phyloP scores from a whole-genome alignment of 1,140 invertebrate species.

The Euwallacea similis region DNA sequence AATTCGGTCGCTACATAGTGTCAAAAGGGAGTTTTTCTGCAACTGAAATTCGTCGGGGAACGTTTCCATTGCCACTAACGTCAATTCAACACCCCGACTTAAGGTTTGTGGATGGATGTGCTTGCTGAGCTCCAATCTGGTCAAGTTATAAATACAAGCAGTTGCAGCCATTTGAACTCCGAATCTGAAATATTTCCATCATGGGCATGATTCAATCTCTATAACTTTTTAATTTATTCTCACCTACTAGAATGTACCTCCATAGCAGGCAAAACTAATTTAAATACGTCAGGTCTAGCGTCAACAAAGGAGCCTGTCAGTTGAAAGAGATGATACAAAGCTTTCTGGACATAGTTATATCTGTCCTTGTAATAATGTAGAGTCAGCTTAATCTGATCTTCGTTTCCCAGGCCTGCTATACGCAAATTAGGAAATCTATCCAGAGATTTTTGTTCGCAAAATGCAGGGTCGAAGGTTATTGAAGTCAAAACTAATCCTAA shows the following conservation, averaged over 20 bases:
- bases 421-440: slow-evolving; percentile 40
- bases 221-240: background rate
- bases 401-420: slow-evolving; percentile 49
- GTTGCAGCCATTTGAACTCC: slow-evolving; percentile 80
- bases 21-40: slow-evolving; percentile 78
- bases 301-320: slow-evolving; percentile 54
- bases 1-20: slow-evolving; percentile 77
- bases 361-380: slow-evolving; percentile 62
- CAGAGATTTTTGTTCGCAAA: slow-evolving; percentile 35
- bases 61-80: slow-evolving; percentile 69
- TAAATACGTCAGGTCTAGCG: slow-evolving; percentile 66
- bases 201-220: background rate
- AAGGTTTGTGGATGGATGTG: slow-evolving; percentile 71
- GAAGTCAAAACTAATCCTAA: slow-evolving; percentile 48
- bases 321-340: slow-evolving; percentile 72
- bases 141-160: slow-evolving; percentile 80
- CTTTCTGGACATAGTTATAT: slow-evolving; percentile 70
- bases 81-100: slow-evolving; percentile 69
- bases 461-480: slow-evolving; percentile 45
- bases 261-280: slow-evolving; percentile 73
- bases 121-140: slow-evolving; percentile 66
- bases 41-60: slow-evolving; percentile 68
- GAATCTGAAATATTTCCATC: slow-evolving; percentile 47
- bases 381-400: slow-evolving; percentile 55
- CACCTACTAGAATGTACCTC: slow-evolving; percentile 62